Percentiles rank a stretch among this genome's conserved stretches.
These are phyloP conservation scores for Conistra vaccinii DNA, from an alignment of 2,888 invertebrate genomes.

Conservation along the genomic window DNA sequence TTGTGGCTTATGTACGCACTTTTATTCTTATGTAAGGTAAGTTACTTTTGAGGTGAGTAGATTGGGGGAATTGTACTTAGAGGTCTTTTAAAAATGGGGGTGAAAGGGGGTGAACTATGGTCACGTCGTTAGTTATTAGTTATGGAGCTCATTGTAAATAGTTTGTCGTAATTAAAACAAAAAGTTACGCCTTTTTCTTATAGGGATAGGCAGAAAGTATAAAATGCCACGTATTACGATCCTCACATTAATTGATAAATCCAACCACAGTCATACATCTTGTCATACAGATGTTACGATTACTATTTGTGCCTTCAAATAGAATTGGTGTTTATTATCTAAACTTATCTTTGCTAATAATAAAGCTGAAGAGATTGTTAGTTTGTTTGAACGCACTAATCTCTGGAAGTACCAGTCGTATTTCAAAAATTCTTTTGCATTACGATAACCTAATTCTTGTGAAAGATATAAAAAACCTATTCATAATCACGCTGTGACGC, in stretches of 20 bases:
- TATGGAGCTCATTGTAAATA: background rate
- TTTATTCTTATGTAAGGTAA: conserved; percentile 54
- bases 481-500: too few relatives aligned
- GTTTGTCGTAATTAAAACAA: background rate
- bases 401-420: too few relatives aligned
- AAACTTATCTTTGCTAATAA: too few relatives aligned
- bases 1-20: conserved; percentile 63
- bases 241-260: background rate
- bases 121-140: background rate
- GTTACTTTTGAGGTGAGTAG: conserved; percentile 36
- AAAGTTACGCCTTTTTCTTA: background rate
- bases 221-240: background rate
- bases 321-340: background rate
- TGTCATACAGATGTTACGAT: background rate
- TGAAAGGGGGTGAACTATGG: background rate
- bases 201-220: background rate
- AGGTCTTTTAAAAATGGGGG: background rate
- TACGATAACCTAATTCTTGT: too few relatives aligned
- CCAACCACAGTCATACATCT: background rate
- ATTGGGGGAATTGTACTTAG: conserved; percentile 1
- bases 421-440: too few relatives aligned
- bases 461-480: too few relatives aligned
- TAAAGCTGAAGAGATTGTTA: too few relatives aligned
- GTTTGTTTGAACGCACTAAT: too few relatives aligned
- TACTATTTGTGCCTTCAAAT: background rate